Base-by-base conservation (phyloP, 2,888 invertebrate species). In the Orthosia gothica region DNA sequence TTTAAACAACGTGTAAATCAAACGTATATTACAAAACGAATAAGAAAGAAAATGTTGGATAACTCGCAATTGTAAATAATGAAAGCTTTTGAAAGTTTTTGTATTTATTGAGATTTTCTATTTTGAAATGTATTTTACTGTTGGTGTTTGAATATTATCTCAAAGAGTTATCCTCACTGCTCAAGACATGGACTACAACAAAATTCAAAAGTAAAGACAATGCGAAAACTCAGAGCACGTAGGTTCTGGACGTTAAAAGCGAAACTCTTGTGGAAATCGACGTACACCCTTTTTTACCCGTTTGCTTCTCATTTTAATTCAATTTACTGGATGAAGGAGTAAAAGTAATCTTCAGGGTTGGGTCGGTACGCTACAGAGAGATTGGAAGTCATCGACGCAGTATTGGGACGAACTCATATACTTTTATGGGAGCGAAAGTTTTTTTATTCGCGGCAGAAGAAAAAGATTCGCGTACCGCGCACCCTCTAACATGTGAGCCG, bases 401-500 rank as follows among this genome's bases (percentile, higher is more conserved):
- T 95, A 95, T 96, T 95, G 95, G 95, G 95, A 95, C 95, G 94
- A 94, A 94, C 95, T 95, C 96, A 94, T 96, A 95, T 94, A 95
- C 96, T 95, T 96, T 96, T 95, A 95, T 95, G 93, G 92, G 92
- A 91, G 91, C 88, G 90, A 95, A 95, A 95, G 93, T 95, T 96
- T 95, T 26, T 94, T 95, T 95, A 94, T 95, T 94, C 94, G 90
- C 91, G 93, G 91, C 92, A 91, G 92, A 94, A 93, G 93, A 94
- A 92, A 94, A 94, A 94, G 95, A 95, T 95, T 95, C 93, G 90
- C 91, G 92, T 89, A 88, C 26, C 26, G 26, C 26, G 26, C 3
- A 26, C 89, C 91, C 92, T 89, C 90, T 85, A 88, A 88, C 87
- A 86, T 91, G 92, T 92, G 93, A 90, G 91, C 89, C 83, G 94